Percentiles rank a stretch among this genome's conserved stretches.
phyloP scores from a whole-genome alignment of 1,140 invertebrate genomes.

The Bombus terrestris region DNA sequence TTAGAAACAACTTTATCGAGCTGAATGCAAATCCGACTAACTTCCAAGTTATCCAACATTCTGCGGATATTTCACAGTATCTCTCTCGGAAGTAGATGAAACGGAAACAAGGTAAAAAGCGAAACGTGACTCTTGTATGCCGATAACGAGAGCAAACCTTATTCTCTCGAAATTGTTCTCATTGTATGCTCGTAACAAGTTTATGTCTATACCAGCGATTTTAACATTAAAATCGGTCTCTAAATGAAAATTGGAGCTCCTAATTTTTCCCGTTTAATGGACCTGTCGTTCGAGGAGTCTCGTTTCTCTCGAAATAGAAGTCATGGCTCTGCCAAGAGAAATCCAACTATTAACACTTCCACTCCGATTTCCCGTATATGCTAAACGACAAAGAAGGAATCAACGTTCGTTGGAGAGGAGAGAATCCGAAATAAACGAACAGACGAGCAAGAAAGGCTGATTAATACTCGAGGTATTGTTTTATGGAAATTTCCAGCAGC shows the following conservation, averaged over 20 bases:
- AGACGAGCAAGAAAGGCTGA: conserved; percentile 72
- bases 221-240: conserved; percentile 57
- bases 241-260: conserved; percentile 33
- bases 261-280: conserved; percentile 16
- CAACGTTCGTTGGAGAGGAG: not conserved
- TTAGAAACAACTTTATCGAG: not conserved
- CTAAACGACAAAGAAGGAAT: not conserved
- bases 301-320: conserved; percentile 4
- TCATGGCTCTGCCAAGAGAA: conserved; percentile 11
- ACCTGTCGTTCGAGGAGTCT: not conserved
- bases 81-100: not conserved
- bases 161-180: not conserved
- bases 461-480: conserved; percentile 77
- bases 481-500: conserved; percentile 68
- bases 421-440: not conserved
- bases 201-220: conserved; percentile 45
- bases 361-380: conserved; percentile 5
- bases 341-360: conserved; percentile 41
- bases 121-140: conserved; percentile 16
- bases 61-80: not conserved
- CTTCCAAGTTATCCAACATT: not conserved
- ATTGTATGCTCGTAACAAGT: conserved; percentile 13
- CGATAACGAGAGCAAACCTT: conserved; percentile 33
- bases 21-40: not conserved
- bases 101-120: conserved; percentile 19